Base-by-base conservation (phyloP, 2,888 invertebrate species). In the Hyles lineata region DNA sequence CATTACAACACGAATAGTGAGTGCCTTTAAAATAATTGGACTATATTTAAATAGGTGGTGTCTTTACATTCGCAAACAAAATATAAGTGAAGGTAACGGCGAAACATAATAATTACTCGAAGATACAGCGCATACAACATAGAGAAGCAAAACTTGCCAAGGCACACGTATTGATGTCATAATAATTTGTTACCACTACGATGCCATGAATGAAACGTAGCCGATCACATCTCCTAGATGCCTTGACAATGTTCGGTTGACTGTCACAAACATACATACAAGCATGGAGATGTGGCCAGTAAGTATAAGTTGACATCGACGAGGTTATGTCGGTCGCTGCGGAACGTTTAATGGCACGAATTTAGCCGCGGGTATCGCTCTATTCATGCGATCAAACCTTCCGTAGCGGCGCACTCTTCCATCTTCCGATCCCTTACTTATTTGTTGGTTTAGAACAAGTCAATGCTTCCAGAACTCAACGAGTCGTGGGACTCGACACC, bases 341-440 rank as follows among this genome's bases (percentile, higher is more conserved):
- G 71, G 59, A 80, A 79, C 82, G 87, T 84, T 85, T 87, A 87
- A 90, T 89, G 79, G 76, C 82, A 88, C 90, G 90, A 90, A 90
- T 90, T 90, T 90, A 90, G 88, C 89, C 73, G n/a, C 29, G 8
- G 43, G 25, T 19, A 76, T 71, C 72, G 85, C 86, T 79, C 71
- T 35, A 83, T 82, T 74, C 90, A 81, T 74, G 74, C 79, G n/a
- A 87, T 87, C 82, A 74, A 82, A 86, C 87, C 78, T 32, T 70
- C 75, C 78, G 87, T 74, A 73, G 75, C 73, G 74, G 77, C 73
- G 23, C 67, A 67, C 50, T 67, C 67, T 50, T 9, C 63, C 52
- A 4, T 70, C 71, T 67, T 67, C 67, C 3, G 23, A 50, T 67
- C 50, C 23, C 55, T 55, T 55, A 55, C 7, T 7, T 55, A 55